A percentile compares a stretch with the other conserved stretches of the same genome.
Evolutionary conservation across 1,140 invertebrate species (phyloP).

Genomic region (Nixonia krombeini): DNA sequence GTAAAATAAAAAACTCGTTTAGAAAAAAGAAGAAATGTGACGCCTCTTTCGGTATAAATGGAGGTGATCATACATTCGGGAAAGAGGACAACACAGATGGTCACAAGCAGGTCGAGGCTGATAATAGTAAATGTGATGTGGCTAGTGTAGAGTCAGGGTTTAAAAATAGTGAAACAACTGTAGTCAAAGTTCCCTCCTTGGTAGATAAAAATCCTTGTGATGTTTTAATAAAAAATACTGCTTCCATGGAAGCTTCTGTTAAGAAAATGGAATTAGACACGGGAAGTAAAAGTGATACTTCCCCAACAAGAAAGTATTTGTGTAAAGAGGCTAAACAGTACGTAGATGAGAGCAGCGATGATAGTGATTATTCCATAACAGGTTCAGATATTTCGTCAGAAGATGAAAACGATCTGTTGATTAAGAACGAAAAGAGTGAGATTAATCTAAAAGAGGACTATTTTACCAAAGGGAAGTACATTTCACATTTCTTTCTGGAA

Average conservation of each 20-base stretch:
- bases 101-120: constrained; percentile 17
- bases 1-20: constrained; percentile 34
- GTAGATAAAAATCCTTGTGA: not conserved
- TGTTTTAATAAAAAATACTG: too few species aligned
- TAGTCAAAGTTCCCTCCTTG: too few species aligned
- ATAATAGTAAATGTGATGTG: constrained; percentile 27
- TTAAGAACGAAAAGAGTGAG: constrained; percentile 42
- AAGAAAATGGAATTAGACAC: constrained; percentile 1
- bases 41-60: not conserved
- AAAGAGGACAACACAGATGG: not conserved
- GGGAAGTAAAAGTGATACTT: not conserved
- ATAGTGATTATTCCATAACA: constrained; percentile 60
- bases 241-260: too few species aligned
- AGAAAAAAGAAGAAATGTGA: constrained; percentile 2
- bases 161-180: not conserved
- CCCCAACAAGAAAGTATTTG: constrained; percentile 41
- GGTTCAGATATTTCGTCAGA: constrained; percentile 55
- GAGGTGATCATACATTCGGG: not conserved
- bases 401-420: constrained; percentile 47
- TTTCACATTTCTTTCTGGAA: constrained; percentile 63
- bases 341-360: constrained; percentile 52
- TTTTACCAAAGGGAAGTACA: constrained; percentile 65
- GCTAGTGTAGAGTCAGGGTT: constrained; percentile 1
- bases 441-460: constrained; percentile 57
- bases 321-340: constrained; percentile 37